Percentiles rank a stretch among this genome's conserved stretches.
Evolutionary conservation across 2,888 invertebrate species (phyloP).

Genomic region (Noctua janthe): DNA sequence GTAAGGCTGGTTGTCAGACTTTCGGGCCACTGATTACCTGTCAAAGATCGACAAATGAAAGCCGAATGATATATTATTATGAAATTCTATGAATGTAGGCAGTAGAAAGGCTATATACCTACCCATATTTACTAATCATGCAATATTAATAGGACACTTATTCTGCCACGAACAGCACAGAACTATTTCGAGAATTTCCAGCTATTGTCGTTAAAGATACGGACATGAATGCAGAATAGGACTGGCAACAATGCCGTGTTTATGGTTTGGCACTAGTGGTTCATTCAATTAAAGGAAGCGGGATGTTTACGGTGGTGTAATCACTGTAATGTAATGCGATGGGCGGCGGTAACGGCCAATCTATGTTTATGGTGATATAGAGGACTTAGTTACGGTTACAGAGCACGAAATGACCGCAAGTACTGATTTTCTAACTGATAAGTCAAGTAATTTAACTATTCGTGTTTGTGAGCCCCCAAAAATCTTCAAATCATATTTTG

Average conservation of each 20-base stretch:
- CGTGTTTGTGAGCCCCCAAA: no score
- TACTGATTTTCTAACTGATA: neutral
- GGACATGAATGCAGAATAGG: conserved; percentile 25
- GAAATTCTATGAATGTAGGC: neutral
- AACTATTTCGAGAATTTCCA: conserved; percentile 14
- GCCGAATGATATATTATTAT: neutral
- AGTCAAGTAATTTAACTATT: neutral
- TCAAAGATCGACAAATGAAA: no score
- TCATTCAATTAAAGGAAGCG: conserved; percentile 49
- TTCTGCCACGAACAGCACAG: neutral
- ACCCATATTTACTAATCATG: neutral
- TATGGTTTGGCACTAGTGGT: conserved; percentile 9
- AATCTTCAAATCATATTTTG: neutral
- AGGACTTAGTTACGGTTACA: neutral
- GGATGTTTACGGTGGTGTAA: conserved; percentile 21
- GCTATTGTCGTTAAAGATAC: conserved; percentile 18
- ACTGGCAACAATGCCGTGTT: conserved; percentile 10
- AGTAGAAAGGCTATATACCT: neutral
- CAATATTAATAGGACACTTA: neutral
- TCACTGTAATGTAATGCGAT: conserved; percentile 20
- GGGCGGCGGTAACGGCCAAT: conserved; percentile 11
- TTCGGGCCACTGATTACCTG: no score
- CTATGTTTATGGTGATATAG: conserved; percentile 1
- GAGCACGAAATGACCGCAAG: neutral
- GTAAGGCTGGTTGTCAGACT: no score